phyloP scores from a whole-genome alignment of 2,888 invertebrate genomes.

The Mythimna loreyi region DNA sequence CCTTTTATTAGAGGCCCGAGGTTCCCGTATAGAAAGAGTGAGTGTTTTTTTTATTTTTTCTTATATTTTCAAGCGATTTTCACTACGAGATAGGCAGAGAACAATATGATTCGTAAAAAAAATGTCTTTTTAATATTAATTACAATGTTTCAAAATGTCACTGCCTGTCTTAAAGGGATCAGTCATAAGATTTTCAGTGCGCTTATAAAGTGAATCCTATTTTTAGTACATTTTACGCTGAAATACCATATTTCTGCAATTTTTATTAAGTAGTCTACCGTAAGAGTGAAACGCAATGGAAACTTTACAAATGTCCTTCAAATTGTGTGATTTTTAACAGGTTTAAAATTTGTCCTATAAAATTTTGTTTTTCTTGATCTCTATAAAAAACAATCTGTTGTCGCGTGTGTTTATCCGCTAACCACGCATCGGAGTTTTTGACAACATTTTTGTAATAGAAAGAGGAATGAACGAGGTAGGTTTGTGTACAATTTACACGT shows the following conservation, averaged over 20 bases:
- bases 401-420: too few relatives aligned
- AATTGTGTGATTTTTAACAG: not conserved
- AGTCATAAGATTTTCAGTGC: conserved; percentile 29
- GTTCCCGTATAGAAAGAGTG: conserved; percentile 89
- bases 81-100: not conserved
- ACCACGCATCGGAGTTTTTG: too few relatives aligned
- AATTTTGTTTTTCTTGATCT: too few relatives aligned
- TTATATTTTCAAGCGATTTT: conserved; percentile 26
- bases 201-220: conserved; percentile 17
- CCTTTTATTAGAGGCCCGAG: conserved; percentile 89
- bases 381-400: too few relatives aligned
- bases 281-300: not conserved
- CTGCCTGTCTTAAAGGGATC: conserved; percentile 9
- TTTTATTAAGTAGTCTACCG: not conserved
- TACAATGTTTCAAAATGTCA: conserved; percentile 26
- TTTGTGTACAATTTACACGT: too few relatives aligned
- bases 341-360: not conserved
- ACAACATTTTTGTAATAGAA: too few relatives aligned
- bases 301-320: not conserved
- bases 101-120: conserved; percentile 1
- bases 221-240: conserved; percentile 12
- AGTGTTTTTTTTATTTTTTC: conserved; percentile 72
- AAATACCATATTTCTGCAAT: not conserved
- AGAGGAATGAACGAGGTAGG: too few relatives aligned
- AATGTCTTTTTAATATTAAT: not conserved